Evolutionary conservation across 2,888 invertebrate genomes (phyloP).

Genomic region (Spilarctia lutea): DNA sequence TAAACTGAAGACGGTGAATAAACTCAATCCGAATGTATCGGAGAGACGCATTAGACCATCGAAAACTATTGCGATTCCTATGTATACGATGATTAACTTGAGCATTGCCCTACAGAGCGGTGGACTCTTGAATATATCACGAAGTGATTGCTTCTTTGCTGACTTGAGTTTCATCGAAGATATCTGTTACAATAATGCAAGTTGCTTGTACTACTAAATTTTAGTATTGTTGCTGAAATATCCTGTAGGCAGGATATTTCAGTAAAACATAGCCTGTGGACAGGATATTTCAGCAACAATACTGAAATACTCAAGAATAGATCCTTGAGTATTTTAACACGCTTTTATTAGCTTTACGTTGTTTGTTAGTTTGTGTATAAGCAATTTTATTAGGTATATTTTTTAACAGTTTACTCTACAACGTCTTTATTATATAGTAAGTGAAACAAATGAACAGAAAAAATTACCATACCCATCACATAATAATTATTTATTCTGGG

Average conservation of each 20-base stretch:
- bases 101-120: background rate
- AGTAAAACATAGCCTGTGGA: too few relatives aligned
- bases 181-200: background rate
- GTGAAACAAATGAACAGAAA: too few relatives aligned
- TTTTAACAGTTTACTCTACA: background rate
- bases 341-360: too few relatives aligned
- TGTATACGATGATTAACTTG: background rate
- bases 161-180: background rate
- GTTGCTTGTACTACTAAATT: background rate
- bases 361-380: too few relatives aligned
- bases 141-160: background rate
- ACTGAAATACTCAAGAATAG: too few relatives aligned
- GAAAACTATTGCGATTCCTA: constrained; percentile 54
- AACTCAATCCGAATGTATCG: constrained; percentile 67
- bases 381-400: too few relatives aligned
- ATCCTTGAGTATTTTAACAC: too few relatives aligned
- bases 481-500: too few relatives aligned
- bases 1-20: constrained; percentile 69
- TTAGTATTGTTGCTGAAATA: background rate
- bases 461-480: too few relatives aligned
- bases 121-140: background rate
- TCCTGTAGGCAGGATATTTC: too few relatives aligned
- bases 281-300: too few relatives aligned
- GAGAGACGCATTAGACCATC: constrained; percentile 70
- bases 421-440: too few relatives aligned